These are phyloP conservation scores for Sitobion miscanthi DNA, from an alignment of 1,140 invertebrate species.

Conservation along the genomic window DNA sequence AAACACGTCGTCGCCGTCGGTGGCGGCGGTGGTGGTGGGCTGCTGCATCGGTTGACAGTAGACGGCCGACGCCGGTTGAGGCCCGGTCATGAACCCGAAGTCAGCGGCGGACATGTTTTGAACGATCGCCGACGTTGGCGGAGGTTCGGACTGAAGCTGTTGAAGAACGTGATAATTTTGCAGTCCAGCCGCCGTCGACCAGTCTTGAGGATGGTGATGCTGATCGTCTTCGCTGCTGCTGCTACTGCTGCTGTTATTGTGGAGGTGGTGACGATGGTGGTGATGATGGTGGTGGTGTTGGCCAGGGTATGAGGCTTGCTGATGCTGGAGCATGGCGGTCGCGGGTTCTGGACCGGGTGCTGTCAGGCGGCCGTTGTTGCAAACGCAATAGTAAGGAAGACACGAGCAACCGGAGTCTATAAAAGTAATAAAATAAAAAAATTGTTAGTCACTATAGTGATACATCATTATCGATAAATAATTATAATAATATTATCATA, in stretches of 20 bases:
- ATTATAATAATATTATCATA: neutral
- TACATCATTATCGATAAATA: neutral
- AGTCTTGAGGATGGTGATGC: neutral
- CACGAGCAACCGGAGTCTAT: slow-evolving; percentile 2
- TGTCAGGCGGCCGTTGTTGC: neutral
- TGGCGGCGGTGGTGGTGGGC: slow-evolving; percentile 58
- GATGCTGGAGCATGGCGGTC: neutral
- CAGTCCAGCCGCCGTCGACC: neutral
- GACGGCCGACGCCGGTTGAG: slow-evolving; percentile 64
- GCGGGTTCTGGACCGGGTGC: neutral
- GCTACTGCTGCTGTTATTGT: neutral
- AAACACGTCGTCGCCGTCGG: slow-evolving; percentile 75
- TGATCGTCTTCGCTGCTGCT: neutral
- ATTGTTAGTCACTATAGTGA: neutral
- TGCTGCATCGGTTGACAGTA: neutral
- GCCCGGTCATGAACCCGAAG: slow-evolving; percentile 59
- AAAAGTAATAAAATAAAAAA: neutral
- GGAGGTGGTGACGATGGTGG: neutral
- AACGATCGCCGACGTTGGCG: neutral
- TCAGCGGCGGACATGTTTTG: neutral
- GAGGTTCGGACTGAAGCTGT: neutral
- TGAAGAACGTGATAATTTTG: neutral
- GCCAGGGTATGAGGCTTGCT: neutral
- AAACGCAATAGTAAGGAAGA: slow-evolving; percentile 31
- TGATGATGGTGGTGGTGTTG: neutral